Percentiles rank a stretch among this genome's conserved stretches.
phyloP scores from a whole-genome alignment of 2,113 vertebrate species.

The Oryzias melastigma region DNA sequence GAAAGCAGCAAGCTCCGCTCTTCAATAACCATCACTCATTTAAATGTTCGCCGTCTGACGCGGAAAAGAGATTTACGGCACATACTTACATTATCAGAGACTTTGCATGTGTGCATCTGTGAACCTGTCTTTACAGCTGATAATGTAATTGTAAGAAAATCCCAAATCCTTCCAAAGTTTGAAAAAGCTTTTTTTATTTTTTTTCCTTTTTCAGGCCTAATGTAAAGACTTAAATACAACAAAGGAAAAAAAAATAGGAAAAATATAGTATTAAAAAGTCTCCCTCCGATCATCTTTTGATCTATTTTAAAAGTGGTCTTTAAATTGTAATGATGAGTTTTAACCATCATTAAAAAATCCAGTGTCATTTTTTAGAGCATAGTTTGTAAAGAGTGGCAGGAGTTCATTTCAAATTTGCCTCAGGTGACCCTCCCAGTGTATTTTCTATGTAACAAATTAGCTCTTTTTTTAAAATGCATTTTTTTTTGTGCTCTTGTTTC shows the following conservation, averaged over 20 bases:
- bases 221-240: not conserved
- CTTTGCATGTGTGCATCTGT: slow-evolving; percentile 2
- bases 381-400: no score
- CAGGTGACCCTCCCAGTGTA: no score
- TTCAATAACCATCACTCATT: slow-evolving; percentile 21
- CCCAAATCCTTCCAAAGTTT: not conserved
- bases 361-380: no score
- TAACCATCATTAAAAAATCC: no score
- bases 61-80: slow-evolving; percentile 4
- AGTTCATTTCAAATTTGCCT: no score
- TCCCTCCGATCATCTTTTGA: no score
- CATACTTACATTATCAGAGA: slow-evolving; percentile 15
- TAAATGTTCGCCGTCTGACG: not conserved
- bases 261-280: no score
- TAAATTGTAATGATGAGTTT: no score
- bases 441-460: no score
- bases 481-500: no score
- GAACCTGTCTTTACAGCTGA: slow-evolving; percentile 11
- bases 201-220: not conserved
- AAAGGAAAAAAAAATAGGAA: not conserved
- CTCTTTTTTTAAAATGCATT: no score
- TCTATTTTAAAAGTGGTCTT: no score
- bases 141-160: slow-evolving; percentile 28
- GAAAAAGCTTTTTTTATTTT: slow-evolving; percentile 4
- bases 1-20: slow-evolving; percentile 11